Percentiles rank a stretch among this genome's conserved stretches.
Evolutionary conservation across 1,140 invertebrate genomes (phyloP).

Genomic region (Cephus cinctus): DNA sequence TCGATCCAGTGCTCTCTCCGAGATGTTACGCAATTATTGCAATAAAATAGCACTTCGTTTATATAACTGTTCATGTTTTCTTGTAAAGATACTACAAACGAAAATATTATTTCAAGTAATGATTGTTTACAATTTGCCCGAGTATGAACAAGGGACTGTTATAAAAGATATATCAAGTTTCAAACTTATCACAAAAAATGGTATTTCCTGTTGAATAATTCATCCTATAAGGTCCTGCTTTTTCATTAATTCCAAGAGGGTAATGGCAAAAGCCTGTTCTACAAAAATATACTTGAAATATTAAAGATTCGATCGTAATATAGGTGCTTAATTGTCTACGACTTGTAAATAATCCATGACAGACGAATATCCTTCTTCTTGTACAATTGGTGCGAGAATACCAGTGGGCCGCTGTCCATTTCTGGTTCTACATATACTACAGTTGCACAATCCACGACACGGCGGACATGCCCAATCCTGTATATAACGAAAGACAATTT

Average conservation of each 20-base stretch:
- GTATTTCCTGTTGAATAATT: no score
- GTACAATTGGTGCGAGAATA: constrained; percentile 40
- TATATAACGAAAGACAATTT: constrained; percentile 14
- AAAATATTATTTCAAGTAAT: not conserved
- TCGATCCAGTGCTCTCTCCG: constrained; percentile 76
- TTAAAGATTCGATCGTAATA: no score
- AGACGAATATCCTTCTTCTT: constrained; percentile 40
- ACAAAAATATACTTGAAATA: no score
- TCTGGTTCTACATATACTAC: constrained; percentile 52
- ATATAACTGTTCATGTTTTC: not conserved
- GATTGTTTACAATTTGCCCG: no score
- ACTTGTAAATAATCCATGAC: constrained; percentile 38
- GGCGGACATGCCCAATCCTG: constrained; percentile 54
- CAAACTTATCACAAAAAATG: no score
- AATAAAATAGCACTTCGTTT: constrained; percentile 35
- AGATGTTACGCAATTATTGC: constrained; percentile 74
- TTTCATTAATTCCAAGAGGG: no score
- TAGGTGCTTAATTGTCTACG: constrained; percentile 8
- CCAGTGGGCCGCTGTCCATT: constrained; percentile 52
- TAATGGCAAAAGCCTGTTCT: no score
- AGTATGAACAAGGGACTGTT: no score
- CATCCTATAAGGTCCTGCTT: no score
- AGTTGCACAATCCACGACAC: constrained; percentile 53
- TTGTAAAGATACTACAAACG: not conserved
- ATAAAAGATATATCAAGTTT: no score